Evolutionary conservation across 2,888 invertebrate genomes (phyloP), one percentile per base, ranked within the genome.

Genomic region (Phoenoteleia sp.): DNA sequence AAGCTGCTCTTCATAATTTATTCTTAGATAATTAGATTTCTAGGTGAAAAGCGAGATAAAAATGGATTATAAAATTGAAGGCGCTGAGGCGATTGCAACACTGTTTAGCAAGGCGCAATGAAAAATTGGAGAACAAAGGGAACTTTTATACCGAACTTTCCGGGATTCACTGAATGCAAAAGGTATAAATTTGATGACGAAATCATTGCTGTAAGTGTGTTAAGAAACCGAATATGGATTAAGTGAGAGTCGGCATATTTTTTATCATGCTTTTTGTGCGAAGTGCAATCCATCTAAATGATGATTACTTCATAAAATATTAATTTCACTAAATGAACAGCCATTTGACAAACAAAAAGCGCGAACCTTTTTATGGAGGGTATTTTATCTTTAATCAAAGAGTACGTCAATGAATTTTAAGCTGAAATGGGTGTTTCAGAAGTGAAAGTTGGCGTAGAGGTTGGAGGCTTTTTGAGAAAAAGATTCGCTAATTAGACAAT

Each of bases 1-100:
- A 74, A 81, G 74, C 23, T 56, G 64, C 47, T 72, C 72, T 74
- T 81, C 49, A 49, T 81, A 67, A 81, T 69, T 69, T 81, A 71
- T 74, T 81, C 74, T 67, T 33, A 75, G 60, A 52, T 67, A 81
- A 81, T 74, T 33, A 72, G 64, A 79, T 58, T 67, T 66, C 74
- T 54, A 67, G 81, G 67, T 42, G 72, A 80, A 80, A 80, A 54
- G 33, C 29, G 54, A 25, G 54, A 71, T 69, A 21, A 58, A 67
- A 58, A 56, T 67, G 17, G 17, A 49, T 36, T 60, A 49, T 47
- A 6, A 60, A 64, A 66, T 54, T 42, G 52, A 27, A 47, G n/a
- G 39, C 39, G 33, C 6, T 25, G n/a, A 58, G 21, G n/a, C n/a
- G n/a, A n/a, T n/a, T n/a, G n/a, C n/a, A n/a, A n/a, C n/a, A n/a